Evolutionary conservation across 2,888 invertebrate genomes (phyloP), one percentile per base, ranked within the genome.

Genomic region (Epiblema foenella): DNA sequence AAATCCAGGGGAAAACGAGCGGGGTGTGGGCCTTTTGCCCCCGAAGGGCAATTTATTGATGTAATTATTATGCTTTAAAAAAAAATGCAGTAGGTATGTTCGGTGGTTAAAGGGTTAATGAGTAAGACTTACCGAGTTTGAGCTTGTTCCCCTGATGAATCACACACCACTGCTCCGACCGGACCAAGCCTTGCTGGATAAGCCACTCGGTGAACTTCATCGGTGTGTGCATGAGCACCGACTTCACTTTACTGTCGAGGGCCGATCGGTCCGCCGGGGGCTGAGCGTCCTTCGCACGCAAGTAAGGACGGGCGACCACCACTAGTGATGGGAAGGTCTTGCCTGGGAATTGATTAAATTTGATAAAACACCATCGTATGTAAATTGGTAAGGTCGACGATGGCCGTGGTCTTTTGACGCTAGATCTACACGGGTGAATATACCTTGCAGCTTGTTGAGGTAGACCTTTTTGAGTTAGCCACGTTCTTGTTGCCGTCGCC

Each of bases 161-260:
- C 0, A 94, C 91, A 81, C 98, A 98, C 85, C 94, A 95, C 84
- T 98, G 98, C 81, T 97, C 97, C 0, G 97, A 96, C 46, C 96
- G 94, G 2, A 98, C 95, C 1, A 98, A 85, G 0, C 98, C 98
- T 83, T 97, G 96, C 82, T 98, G 97, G 72, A 98, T 97, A 64
- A 98, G 94, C 97, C 98, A 98, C 90, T 98, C 98, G 0, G 97
- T 97, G 83, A 98, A 97, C 88, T 97, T 97, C 75, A 97, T 96
- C 0, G 97, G 96, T 0, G 96, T 95, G 82, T 96, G 95, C 95
- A 97, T 96, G 15, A 98, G 90, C 5, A 97, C 96, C 1, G 95
- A 94, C 86, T 98, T 98, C 0, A 98, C 97, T 86, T 96, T 96
- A 51, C 95, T 94, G 89, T 98, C 98, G 4, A 96, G 87, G 24